A percentile compares a stretch with the other conserved stretches of the same genome.
Conservation (phyloP, 1,140 invertebrate genomes). For the Cydia pomonella region DNA sequence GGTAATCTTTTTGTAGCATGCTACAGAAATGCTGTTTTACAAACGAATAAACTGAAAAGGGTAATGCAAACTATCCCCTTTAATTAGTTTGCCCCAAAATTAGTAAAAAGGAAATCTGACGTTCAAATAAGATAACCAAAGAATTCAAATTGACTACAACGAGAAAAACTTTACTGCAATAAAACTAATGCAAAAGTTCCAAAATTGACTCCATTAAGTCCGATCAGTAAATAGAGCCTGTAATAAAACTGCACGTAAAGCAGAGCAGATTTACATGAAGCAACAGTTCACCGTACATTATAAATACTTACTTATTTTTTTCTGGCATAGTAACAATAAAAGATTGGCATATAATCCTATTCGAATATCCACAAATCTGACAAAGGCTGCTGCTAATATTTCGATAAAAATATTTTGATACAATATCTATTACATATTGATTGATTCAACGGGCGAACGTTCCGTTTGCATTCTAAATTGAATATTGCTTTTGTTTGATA, state of each 20-base stretch:
- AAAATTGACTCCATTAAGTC: background rate
- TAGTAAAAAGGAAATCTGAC: background rate
- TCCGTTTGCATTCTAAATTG: conserved; percentile 35
- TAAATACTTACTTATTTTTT: conserved; percentile 49
- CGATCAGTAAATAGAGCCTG: background rate
- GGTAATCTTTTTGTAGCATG: background rate
- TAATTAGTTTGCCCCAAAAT: no score
- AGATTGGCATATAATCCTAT: conserved; percentile 64
- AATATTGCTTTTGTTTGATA: conserved; percentile 34
- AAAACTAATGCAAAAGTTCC: background rate
- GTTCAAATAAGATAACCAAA: no score
- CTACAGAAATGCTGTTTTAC: background rate
- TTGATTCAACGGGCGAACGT: conserved; percentile 41
- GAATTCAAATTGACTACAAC: no score
- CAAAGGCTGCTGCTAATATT: conserved; percentile 46
- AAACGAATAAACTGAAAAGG: background rate
- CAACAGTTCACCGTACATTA: conserved; percentile 41
- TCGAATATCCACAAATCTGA: conserved; percentile 48
- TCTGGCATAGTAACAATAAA: conserved; percentile 59
- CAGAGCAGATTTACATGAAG: conserved; percentile 29
- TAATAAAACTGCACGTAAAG: background rate
- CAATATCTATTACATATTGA: conserved; percentile 43
- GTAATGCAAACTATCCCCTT: background rate
- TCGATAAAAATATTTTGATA: conserved; percentile 45
- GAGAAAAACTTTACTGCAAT: no score